Evolutionary conservation across 1,140 invertebrate species (phyloP).

Genomic region (Delia radicum): DNA sequence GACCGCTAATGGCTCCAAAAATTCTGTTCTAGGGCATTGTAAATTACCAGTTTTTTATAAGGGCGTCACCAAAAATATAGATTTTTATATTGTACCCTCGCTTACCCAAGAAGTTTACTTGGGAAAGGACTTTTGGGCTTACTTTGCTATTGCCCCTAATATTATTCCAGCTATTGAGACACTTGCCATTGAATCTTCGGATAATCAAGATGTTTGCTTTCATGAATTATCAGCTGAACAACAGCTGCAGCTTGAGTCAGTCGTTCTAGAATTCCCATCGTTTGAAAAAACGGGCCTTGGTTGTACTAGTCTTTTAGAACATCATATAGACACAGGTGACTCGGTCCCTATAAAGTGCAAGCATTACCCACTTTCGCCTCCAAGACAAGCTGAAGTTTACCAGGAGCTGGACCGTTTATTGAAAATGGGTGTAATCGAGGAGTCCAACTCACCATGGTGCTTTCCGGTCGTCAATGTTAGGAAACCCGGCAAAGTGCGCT

Average conservation of each 20-base stretch:
- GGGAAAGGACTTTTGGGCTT: background rate
- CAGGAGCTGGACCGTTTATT: background rate
- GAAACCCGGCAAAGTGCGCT: background rate
- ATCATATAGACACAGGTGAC: conserved; percentile 11
- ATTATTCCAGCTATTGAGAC: background rate
- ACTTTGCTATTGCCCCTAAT: background rate
- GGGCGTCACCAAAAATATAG: background rate
- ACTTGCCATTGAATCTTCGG: too few relatives aligned
- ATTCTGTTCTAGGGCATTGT: background rate
- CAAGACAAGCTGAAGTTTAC: background rate
- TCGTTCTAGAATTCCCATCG: background rate
- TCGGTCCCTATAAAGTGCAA: background rate
- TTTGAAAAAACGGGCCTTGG: conserved; percentile 10
- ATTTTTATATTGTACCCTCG: background rate
- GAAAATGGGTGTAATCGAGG: background rate
- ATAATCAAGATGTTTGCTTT: background rate
- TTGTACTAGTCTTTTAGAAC: conserved; percentile 1
- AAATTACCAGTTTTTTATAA: background rate
- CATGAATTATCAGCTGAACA: background rate
- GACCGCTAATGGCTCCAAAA: background rate
- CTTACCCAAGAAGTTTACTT: background rate
- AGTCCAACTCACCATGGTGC: background rate
- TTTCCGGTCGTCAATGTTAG: background rate
- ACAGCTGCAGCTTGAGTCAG: background rate
- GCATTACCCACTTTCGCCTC: background rate